These are phyloP conservation scores for Apamea crenata DNA, from an alignment of 2,888 invertebrate species.

Conservation along the genomic window DNA sequence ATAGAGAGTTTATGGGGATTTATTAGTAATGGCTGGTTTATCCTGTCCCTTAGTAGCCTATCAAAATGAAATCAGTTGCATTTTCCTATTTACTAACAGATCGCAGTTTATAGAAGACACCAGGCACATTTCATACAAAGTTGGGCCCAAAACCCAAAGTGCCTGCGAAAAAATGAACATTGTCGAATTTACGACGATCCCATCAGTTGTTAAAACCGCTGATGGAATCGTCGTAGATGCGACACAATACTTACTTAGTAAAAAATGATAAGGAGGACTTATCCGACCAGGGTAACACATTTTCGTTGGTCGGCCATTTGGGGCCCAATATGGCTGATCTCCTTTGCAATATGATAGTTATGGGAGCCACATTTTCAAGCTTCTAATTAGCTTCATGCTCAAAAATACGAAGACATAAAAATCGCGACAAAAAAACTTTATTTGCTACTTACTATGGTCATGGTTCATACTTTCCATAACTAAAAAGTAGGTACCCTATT, in stretches of 20 bases:
- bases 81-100: neutral
- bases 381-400: neutral
- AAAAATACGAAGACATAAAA: neutral
- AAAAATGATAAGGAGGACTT: too few species aligned
- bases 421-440: neutral
- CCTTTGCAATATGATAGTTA: neutral
- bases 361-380: neutral
- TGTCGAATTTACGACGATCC: too few species aligned
- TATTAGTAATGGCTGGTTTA: neutral
- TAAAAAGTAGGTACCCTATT: slow-evolving; percentile 30
- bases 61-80: neutral
- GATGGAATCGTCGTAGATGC: too few species aligned
- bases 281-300: too few species aligned
- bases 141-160: too few species aligned
- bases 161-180: too few species aligned
- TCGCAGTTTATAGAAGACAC: too few species aligned
- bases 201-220: too few species aligned
- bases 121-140: too few species aligned
- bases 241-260: too few species aligned
- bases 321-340: too few species aligned
- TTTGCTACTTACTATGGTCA: neutral
- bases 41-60: neutral
- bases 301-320: too few species aligned
- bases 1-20: neutral
- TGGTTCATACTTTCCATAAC: neutral